Conservation (phyloP, 1,140 invertebrate genomes). For the Achatina immaculata region DNA sequence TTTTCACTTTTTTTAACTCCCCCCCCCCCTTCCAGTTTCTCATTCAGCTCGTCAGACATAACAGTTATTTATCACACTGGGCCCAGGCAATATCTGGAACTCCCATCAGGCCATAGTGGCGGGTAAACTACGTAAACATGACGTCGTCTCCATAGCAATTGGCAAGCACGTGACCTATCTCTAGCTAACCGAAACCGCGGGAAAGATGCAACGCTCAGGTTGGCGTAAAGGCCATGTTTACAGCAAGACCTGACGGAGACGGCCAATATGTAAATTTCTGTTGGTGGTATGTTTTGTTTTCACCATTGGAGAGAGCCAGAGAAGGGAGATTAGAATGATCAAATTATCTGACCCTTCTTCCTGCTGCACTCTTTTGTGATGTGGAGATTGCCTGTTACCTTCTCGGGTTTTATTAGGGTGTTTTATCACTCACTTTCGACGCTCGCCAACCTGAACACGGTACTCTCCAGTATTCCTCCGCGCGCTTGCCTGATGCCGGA, state of each 20-base stretch:
- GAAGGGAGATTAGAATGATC: conserved; percentile 30
- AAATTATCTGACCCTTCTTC: conserved; percentile 23
- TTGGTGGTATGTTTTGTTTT: conserved; percentile 39
- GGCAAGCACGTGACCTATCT: conserved; percentile 27
- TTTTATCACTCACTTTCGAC: neutral
- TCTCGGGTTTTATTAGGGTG: conserved; percentile 1
- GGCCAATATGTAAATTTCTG: conserved; percentile 38
- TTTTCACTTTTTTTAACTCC: neutral
- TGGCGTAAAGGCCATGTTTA: conserved; percentile 37
- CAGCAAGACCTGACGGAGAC: neutral
- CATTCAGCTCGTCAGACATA: neutral
- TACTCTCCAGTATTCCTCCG: too few species aligned
- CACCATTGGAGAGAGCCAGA: conserved; percentile 32
- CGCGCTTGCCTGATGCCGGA: too few species aligned
- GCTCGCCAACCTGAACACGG: too few species aligned
- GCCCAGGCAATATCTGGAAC: neutral
- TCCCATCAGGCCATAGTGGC: conserved; percentile 1
- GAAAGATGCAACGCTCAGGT: neutral
- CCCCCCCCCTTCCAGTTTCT: neutral
- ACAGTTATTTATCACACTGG: conserved; percentile 23
- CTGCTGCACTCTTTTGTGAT: conserved; percentile 16
- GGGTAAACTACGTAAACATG: conserved; percentile 28
- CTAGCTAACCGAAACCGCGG: neutral
- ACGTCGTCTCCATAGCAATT: conserved; percentile 16
- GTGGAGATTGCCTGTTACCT: conserved; percentile 3